Conservation (phyloP, 2,888 invertebrate species). For the Lepidochitona cinerea region DNA sequence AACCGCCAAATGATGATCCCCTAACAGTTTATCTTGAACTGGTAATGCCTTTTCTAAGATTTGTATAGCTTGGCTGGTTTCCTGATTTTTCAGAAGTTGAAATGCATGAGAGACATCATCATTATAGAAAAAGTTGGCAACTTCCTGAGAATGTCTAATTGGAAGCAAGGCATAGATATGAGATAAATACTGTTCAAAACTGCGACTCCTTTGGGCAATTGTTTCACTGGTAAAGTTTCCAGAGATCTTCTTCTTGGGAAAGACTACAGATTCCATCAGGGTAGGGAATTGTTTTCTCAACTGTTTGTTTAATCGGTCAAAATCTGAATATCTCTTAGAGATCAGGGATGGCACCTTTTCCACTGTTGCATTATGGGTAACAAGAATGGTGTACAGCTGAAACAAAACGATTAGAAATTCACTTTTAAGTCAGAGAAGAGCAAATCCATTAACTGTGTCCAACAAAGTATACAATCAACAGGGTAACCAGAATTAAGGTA, state of each 20-base stretch:
- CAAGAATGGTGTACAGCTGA: constrained; percentile 57
- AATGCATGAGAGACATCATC: constrained; percentile 60
- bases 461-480: no score
- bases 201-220: constrained; percentile 67
- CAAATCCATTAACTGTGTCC: no score
- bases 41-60: constrained; percentile 62
- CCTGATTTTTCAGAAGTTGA: constrained; percentile 46
- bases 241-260: constrained; percentile 69
- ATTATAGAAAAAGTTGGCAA: constrained; percentile 66
- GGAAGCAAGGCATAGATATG: constrained; percentile 63
- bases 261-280: constrained; percentile 61
- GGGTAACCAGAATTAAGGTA: no score
- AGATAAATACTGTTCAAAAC: constrained; percentile 70
- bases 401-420: constrained; percentile 13
- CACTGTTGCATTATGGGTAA: constrained; percentile 39
- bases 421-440: no score
- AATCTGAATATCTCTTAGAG: constrained; percentile 69
- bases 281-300: constrained; percentile 59
- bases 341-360: constrained; percentile 63
- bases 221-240: constrained; percentile 70
- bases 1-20: constrained; percentile 52
- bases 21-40: constrained; percentile 66
- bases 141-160: constrained; percentile 62
- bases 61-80: constrained; percentile 60
- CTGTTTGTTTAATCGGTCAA: constrained; percentile 62